These are phyloP conservation scores for Parauchenoglanis punctatus DNA, from an alignment of 2,797 vertebrate genomes.

Conservation along the genomic window DNA sequence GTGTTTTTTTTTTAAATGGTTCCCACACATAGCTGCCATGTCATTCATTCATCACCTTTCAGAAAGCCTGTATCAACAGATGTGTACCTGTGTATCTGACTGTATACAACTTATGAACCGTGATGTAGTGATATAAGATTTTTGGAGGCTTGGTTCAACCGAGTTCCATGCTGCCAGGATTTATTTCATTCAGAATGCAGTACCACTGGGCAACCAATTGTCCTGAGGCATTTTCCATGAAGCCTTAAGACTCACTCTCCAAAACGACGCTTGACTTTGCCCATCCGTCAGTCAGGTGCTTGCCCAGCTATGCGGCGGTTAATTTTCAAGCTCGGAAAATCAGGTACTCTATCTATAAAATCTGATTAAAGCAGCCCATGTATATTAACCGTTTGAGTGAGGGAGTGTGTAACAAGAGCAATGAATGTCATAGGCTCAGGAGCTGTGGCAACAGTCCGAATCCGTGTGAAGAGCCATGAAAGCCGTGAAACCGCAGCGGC, in stretches of 20 bases:
- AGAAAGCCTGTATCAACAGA: conserved; percentile 5
- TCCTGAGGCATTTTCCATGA: conserved; percentile 40
- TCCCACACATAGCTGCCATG: conserved; percentile 33
- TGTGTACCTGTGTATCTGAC: neutral
- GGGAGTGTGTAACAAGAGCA: conserved; percentile 24
- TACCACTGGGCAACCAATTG: conserved; percentile 5
- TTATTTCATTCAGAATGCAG: conserved; percentile 12
- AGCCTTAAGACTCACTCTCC: conserved; percentile 53
- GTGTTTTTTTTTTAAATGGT: conserved; percentile 9
- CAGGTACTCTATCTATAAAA: conserved; percentile 54
- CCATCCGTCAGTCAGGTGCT: conserved; percentile 58
- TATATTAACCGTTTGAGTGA: conserved; percentile 53
- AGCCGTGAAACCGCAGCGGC: conserved; percentile 45
- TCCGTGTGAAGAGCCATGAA: conserved; percentile 25
- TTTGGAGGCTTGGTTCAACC: neutral
- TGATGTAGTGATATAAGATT: neutral
- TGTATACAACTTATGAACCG: neutral
- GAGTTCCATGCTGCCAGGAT: conserved; percentile 1
- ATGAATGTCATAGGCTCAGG: conserved; percentile 34
- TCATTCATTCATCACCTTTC: conserved; percentile 20
- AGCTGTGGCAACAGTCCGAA: conserved; percentile 11
- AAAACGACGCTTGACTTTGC: conserved; percentile 65
- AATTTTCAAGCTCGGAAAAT: conserved; percentile 64
- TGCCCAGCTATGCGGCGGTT: conserved; percentile 57
- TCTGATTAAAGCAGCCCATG: conserved; percentile 47